A percentile compares a stretch with the other conserved stretches of the same genome.
Conservation (phyloP, 2,888 invertebrate genomes). For the Leptopterna dolabrata region DNA sequence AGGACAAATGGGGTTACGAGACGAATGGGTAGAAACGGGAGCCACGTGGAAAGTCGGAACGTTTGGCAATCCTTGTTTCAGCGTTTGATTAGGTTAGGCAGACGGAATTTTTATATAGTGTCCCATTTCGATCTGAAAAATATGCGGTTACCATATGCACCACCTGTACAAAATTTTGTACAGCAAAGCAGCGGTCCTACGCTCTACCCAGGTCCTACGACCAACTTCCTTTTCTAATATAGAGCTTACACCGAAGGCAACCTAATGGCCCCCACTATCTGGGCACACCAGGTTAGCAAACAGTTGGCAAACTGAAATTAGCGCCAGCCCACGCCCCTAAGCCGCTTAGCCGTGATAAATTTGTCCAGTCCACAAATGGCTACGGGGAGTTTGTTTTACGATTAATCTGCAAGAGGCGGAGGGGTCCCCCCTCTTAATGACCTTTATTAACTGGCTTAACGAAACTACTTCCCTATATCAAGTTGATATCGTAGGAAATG, state of each 20-base stretch:
- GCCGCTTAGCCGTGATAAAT: constrained; percentile 48
- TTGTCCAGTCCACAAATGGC: constrained; percentile 45
- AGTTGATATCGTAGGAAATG: constrained; percentile 8
- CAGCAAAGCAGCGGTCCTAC: not conserved
- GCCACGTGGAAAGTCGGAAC: no score
- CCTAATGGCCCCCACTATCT: constrained; percentile 34
- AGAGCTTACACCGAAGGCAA: constrained; percentile 37
- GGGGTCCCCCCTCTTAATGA: not conserved
- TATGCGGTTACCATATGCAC: no score
- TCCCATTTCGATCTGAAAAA: no score
- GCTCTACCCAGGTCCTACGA: not conserved
- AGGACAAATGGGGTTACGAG: no score
- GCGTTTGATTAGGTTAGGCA: no score
- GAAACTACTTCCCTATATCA: constrained; percentile 39
- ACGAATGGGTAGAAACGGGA: no score
- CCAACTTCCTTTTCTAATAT: constrained; percentile 19
- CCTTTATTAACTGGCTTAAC: constrained; percentile 37
- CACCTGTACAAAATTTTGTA: no score
- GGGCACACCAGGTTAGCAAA: constrained; percentile 45
- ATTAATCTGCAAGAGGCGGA: not conserved
- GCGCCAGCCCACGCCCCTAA: constrained; percentile 36
- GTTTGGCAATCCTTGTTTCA: no score
- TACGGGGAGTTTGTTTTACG: constrained; percentile 40
- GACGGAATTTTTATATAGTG: no score
- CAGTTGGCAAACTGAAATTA: constrained; percentile 51